phyloP scores from a whole-genome alignment of 2,113 vertebrate species.

The Lathamus discolor region DNA sequence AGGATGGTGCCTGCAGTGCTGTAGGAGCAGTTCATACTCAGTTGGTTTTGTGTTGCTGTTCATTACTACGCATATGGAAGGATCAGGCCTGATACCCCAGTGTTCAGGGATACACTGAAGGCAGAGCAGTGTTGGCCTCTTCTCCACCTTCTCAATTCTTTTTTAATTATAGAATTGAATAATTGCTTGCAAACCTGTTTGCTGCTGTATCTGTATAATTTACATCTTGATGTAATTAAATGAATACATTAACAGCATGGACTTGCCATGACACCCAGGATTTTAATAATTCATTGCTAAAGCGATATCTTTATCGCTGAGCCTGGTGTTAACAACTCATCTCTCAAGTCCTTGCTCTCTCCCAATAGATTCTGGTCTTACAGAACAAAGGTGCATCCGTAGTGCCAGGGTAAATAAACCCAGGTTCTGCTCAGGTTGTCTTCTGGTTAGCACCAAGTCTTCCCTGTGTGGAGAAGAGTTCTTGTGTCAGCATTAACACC shows the following conservation, averaged over 20 bases:
- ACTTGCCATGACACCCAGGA: constrained; percentile 34
- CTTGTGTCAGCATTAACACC: background rate
- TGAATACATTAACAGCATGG: constrained; percentile 42
- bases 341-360: background rate
- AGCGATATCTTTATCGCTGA: background rate
- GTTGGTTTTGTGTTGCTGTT: background rate
- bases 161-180: background rate
- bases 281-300: constrained; percentile 66
- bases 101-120: background rate
- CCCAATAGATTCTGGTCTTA: background rate
- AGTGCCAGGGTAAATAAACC: background rate
- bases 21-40: background rate
- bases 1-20: background rate
- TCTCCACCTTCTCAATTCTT: background rate
- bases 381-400: too few relatives aligned
- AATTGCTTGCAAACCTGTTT: background rate
- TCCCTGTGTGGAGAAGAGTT: background rate
- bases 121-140: background rate
- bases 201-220: constrained; percentile 56
- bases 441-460: too few relatives aligned
- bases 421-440: background rate
- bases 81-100: background rate
- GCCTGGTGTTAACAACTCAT: background rate
- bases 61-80: fast-evolving
- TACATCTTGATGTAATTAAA: constrained; percentile 36